Evolutionary conservation across 2,797 vertebrate species (phyloP).

Genomic region (Coranthus polyacanthus): DNA sequence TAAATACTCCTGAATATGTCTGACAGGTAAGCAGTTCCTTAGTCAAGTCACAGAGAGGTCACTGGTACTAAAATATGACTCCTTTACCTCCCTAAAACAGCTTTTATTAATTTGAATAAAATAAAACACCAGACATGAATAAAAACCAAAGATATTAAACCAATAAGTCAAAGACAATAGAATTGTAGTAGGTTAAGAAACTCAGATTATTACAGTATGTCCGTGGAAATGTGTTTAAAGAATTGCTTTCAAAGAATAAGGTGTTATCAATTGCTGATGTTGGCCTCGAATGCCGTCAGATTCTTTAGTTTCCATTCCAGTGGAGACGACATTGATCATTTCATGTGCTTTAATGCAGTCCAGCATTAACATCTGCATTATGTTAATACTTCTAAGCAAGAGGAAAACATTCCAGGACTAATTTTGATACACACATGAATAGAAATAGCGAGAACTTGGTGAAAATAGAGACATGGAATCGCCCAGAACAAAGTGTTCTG

Average conservation of each 20-base stretch:
- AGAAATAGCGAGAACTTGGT: conserved; percentile 5
- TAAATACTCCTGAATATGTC: no score
- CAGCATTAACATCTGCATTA: conserved; percentile 53
- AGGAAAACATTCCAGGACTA: conserved; percentile 35
- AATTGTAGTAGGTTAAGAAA: conserved; percentile 7
- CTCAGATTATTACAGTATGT: neutral
- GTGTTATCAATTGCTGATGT: conserved; percentile 40
- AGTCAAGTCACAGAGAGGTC: neutral
- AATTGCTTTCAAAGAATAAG: conserved; percentile 30
- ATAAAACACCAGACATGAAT: conserved; percentile 2
- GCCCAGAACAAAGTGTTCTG: conserved; percentile 26
- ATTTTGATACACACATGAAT: conserved; percentile 13
- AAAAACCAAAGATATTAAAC: conserved; percentile 4
- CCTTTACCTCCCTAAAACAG: neutral
- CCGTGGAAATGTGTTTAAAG: conserved; percentile 21
- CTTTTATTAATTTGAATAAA: conserved; percentile 9
- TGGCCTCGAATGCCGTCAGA: conserved; percentile 25
- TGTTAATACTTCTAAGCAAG: conserved; percentile 29
- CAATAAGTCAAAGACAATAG: conserved; percentile 20
- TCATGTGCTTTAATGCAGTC: neutral
- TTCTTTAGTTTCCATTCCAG: conserved; percentile 39
- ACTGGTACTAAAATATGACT: neutral
- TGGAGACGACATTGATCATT: conserved; percentile 34
- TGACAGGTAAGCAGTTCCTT: no score
- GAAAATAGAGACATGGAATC: conserved; percentile 35